A percentile compares a stretch with the other conserved stretches of the same genome.
Evolutionary conservation across 2,797 vertebrate species (phyloP).

Genomic region (Pachyuromys duprasi): DNA sequence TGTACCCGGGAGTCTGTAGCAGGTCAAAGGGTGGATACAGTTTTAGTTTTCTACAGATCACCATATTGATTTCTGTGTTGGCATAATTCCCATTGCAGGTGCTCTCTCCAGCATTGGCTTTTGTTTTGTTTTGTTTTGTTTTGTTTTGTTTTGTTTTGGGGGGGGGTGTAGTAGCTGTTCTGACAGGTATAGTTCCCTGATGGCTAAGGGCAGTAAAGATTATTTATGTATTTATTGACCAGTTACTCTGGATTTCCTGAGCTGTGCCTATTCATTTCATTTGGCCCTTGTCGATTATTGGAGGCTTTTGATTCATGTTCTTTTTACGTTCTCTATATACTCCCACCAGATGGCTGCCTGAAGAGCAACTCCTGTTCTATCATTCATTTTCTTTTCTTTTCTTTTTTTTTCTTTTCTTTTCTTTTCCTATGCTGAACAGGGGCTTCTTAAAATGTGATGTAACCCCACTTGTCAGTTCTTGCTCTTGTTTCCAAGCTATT

Average conservation of each 20-base stretch:
- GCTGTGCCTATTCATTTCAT: not conserved
- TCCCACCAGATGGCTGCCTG: not conserved
- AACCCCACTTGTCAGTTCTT: not conserved
- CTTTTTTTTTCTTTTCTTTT: no score
- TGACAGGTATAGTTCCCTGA: not conserved
- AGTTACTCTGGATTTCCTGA: not conserved
- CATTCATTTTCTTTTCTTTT: not conserved
- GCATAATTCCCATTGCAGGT: not conserved
- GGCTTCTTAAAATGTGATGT: not conserved
- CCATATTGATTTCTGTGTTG: not conserved
- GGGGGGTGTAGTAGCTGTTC: no score
- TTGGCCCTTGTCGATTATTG: not conserved
- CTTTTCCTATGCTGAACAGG: not conserved
- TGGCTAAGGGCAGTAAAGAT: no score
- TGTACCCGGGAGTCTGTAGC: not conserved
- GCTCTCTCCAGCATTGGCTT: not conserved
- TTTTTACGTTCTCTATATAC: not conserved
- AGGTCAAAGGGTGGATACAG: not conserved
- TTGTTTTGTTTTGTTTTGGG: no score
- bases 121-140: no score
- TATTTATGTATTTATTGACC: not conserved
- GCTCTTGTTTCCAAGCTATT: not conserved
- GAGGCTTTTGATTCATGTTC: not conserved
- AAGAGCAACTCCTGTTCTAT: not conserved
- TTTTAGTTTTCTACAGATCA: not conserved